These are phyloP conservation scores for Malurus leucopterus DNA, from an alignment of 2,797 vertebrate genomes.

Conservation along the genomic window DNA sequence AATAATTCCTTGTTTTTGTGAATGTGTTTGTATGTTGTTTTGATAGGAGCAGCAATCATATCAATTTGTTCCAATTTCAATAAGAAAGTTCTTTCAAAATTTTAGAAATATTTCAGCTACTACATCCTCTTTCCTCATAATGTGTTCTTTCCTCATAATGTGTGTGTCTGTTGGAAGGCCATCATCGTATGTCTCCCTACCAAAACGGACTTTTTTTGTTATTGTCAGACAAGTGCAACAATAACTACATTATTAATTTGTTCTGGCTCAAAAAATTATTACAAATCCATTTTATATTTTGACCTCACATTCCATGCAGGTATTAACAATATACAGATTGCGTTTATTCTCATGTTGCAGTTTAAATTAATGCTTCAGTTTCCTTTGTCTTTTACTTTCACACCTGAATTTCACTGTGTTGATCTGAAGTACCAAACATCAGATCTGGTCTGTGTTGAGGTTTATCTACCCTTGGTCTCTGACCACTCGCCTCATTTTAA, in stretches of 20 bases:
- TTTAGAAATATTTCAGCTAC: neutral
- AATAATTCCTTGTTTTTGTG: conserved; percentile 30
- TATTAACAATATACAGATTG: neutral
- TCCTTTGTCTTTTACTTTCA: neutral
- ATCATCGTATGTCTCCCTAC: neutral
- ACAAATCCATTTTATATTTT: neutral
- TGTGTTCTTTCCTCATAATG: neutral
- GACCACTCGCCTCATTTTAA: neutral
- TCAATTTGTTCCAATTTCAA: neutral
- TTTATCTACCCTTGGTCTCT: neutral
- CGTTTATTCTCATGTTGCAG: neutral
- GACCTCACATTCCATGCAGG: neutral
- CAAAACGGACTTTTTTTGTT: neutral
- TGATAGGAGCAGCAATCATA: neutral
- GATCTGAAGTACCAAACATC: neutral
- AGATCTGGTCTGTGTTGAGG: neutral
- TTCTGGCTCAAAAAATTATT: neutral
- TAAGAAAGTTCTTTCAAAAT: neutral
- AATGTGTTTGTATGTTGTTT: neutral
- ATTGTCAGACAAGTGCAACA: neutral
- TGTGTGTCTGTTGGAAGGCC: neutral
- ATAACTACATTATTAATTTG: neutral
- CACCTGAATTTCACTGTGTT: neutral
- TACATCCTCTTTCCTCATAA: neutral
- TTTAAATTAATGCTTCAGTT: neutral